Conservation (phyloP, 35 echinoderm and acorn worm species). For the Amphiura filiformis region DNA sequence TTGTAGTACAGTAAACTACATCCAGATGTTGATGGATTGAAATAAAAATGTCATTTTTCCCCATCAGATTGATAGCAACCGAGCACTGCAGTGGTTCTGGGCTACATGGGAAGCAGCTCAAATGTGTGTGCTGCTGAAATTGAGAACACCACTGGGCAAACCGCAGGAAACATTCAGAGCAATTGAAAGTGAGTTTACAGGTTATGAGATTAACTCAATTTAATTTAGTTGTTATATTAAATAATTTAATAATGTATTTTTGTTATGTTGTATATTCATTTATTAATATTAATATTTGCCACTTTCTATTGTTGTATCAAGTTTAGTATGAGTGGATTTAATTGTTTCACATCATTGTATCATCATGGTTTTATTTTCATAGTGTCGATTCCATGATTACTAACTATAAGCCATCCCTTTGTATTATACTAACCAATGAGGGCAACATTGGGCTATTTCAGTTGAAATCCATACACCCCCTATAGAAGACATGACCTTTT, state of each 20-base stretch:
- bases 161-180: slow-evolving; percentile 90
- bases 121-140: slow-evolving; percentile 76
- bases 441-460: too few relatives aligned
- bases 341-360: too few relatives aligned
- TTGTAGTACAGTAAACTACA: too few relatives aligned
- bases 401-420: too few relatives aligned
- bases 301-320: background rate
- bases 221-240: background rate
- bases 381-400: too few relatives aligned
- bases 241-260: background rate
- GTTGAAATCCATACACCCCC: too few relatives aligned
- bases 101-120: slow-evolving; percentile 89
- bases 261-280: background rate
- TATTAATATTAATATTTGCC: background rate
- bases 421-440: too few relatives aligned
- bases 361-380: too few relatives aligned
- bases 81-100: slow-evolving; percentile 90
- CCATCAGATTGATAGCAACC: slow-evolving; percentile 72
- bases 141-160: slow-evolving; percentile 91
- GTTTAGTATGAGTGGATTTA: background rate
- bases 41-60: too few relatives aligned
- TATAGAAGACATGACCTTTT: too few relatives aligned
- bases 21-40: too few relatives aligned
- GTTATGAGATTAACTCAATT: background rate
- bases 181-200: slow-evolving; percentile 59